Percentiles rank a stretch among this genome's conserved stretches.
Conservation (phyloP, 1,140 invertebrate genomes). For the Pygmarrhopalites habei region DNA sequence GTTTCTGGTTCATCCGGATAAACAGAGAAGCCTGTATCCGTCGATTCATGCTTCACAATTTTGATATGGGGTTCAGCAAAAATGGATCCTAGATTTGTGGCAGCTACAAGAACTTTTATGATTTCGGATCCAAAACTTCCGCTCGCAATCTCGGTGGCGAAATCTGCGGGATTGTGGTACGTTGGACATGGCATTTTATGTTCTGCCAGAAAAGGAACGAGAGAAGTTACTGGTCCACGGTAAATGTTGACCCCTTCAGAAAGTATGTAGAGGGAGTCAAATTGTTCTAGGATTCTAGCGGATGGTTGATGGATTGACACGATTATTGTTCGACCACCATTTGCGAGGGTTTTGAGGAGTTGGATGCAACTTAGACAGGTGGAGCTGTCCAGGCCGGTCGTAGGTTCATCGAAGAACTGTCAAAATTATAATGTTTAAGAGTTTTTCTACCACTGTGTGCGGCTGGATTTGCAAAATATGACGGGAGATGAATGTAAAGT, state of each 20-base stretch:
- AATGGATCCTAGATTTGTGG: no score
- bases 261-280: constrained; percentile 83
- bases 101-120: constrained; percentile 70
- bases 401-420: no score
- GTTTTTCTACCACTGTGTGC: no score
- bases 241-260: constrained; percentile 88
- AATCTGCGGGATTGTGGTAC: constrained; percentile 93
- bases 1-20: no score
- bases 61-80: no score
- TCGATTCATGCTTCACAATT: no score
- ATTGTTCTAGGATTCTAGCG: constrained; percentile 88
- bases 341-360: constrained; percentile 65
- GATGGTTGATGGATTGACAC: constrained; percentile 96
- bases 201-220: constrained; percentile 78
- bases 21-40: no score
- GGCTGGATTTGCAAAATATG: no score
- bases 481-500: no score
- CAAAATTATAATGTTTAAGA: no score
- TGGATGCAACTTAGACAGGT: constrained; percentile 30
- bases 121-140: constrained; percentile 81
- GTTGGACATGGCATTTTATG: constrained; percentile 78
- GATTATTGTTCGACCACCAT: constrained; percentile 82
- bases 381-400: constrained; percentile 42
- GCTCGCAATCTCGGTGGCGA: constrained; percentile 86
- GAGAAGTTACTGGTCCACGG: constrained; percentile 63